phyloP scores from a whole-genome alignment of 2,797 vertebrate species.

The Rhynchonycteris naso region DNA sequence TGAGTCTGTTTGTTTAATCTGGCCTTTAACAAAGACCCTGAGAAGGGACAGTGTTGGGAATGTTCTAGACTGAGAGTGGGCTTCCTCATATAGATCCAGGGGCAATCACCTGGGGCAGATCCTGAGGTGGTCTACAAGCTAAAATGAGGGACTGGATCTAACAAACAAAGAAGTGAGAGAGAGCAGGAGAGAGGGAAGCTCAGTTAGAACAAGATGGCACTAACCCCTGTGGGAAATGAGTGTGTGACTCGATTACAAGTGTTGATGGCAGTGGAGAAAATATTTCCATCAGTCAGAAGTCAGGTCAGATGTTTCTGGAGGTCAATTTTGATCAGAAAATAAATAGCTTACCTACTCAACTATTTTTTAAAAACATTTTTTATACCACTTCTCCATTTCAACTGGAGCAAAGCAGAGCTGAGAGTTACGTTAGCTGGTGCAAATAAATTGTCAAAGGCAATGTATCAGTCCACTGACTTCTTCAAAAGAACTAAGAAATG shows the following conservation, averaged over 20 bases:
- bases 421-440: constrained; percentile 59
- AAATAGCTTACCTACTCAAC: background rate
- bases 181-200: background rate
- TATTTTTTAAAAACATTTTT: constrained; percentile 2
- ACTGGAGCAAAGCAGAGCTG: constrained; percentile 37
- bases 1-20: background rate
- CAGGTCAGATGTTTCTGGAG: background rate
- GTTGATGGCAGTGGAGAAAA: background rate
- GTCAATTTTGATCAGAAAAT: constrained; percentile 50
- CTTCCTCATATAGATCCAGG: background rate
- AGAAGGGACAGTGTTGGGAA: background rate
- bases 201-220: background rate
- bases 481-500: constrained; percentile 60
- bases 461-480: constrained; percentile 38
- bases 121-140: background rate
- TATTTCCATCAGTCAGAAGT: background rate
- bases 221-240: background rate
- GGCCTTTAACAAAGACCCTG: background rate
- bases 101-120: background rate
- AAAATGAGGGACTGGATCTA: background rate
- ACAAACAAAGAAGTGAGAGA: background rate
- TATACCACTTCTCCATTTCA: constrained; percentile 35
- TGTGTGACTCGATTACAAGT: background rate
- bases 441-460: constrained; percentile 68
- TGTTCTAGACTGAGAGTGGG: background rate